These are phyloP conservation scores for Calliopum simillimum DNA, from an alignment of 2,888 invertebrate genomes.

Conservation along the genomic window DNA sequence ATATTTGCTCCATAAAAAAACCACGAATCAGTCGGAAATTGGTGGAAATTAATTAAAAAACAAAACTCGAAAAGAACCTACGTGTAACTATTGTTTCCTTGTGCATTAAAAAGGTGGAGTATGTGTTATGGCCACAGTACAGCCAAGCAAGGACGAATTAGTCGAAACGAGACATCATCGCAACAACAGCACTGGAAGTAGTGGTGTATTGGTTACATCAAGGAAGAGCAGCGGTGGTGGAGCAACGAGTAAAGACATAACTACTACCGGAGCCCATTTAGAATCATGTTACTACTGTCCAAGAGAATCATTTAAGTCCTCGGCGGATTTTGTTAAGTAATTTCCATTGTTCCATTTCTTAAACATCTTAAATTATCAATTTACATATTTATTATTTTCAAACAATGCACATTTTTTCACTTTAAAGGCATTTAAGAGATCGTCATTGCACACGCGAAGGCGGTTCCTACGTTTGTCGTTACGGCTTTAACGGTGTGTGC, in stretches of 20 bases:
- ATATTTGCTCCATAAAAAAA: slow-evolving; percentile 3
- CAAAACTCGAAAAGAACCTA: not conserved
- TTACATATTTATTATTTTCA: not conserved
- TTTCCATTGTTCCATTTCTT: slow-evolving; percentile 38
- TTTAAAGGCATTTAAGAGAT: slow-evolving; percentile 80
- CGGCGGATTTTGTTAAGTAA: slow-evolving; percentile 74
- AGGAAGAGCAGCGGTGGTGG: slow-evolving; percentile 26
- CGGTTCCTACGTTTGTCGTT: slow-evolving; percentile 87
- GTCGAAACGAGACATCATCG: not conserved
- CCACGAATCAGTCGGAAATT: not conserved
- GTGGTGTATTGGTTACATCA: not conserved
- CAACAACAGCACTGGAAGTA: not conserved
- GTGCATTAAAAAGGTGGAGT: slow-evolving; percentile 28
- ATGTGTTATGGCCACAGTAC: slow-evolving; percentile 59
- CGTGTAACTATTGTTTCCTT: not conserved
- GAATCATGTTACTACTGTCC: slow-evolving; percentile 75
- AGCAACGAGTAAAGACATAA: slow-evolving; percentile 41
- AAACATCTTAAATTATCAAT: not conserved
- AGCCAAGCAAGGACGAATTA: slow-evolving; percentile 40
- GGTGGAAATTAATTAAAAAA: not conserved
- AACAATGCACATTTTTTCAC: not conserved
- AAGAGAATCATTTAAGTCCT: slow-evolving; percentile 70
- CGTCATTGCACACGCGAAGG: slow-evolving; percentile 87
- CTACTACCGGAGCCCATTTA: slow-evolving; percentile 63
- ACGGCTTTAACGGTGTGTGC: slow-evolving; percentile 89